Percentiles rank a stretch among this genome's conserved stretches.
These are phyloP conservation scores for Hylia prasina DNA, from an alignment of 2,113 vertebrate genomes.

Conservation along the genomic window DNA sequence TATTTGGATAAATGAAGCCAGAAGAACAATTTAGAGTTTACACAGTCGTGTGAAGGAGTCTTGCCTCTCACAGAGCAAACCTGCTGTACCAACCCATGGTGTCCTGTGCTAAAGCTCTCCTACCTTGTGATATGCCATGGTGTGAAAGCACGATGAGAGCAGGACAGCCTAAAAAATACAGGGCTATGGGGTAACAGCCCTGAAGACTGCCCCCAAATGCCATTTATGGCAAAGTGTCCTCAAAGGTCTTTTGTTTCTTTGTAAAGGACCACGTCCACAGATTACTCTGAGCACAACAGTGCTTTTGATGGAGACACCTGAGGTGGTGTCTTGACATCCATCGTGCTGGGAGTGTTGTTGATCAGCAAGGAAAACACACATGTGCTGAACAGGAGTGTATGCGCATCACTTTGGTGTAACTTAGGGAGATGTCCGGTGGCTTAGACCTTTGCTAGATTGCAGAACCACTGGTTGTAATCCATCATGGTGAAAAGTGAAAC, in stretches of 20 bases:
- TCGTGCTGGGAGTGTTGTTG: fast-evolving
- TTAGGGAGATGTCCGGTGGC: not conserved
- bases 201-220: too few species aligned
- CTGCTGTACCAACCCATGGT: not conserved
- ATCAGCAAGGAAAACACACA: not conserved
- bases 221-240: not conserved
- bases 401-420: not conserved
- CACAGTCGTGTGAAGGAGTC: not conserved
- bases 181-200: not conserved
- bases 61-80: not conserved
- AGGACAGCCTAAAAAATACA: not conserved
- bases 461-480: not conserved
- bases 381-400: not conserved
- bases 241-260: not conserved
- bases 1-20: not conserved
- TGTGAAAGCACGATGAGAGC: not conserved
- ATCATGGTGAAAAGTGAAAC: not conserved
- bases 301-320: not conserved
- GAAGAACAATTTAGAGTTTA: not conserved
- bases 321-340: not conserved
- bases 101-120: not conserved
- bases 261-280: fast-evolving
- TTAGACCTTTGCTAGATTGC: not conserved
- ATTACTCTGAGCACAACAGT: not conserved
- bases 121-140: fast-evolving